phyloP scores from a whole-genome alignment of 2,797 vertebrate genomes.

The Streptopelia turtur region DNA sequence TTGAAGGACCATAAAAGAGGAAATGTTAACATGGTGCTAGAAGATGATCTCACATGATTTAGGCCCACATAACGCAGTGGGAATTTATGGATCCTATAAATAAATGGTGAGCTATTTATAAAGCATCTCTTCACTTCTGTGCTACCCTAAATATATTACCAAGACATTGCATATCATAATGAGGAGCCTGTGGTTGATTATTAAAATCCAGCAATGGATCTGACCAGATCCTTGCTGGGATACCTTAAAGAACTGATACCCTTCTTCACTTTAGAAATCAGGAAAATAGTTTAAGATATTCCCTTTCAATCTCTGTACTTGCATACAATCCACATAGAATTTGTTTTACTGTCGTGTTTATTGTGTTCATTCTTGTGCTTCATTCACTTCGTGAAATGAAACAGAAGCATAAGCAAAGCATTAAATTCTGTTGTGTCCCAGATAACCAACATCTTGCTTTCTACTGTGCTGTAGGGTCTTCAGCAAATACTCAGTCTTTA shows the following conservation, averaged over 20 bases:
- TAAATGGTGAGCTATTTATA: conserved; percentile 31
- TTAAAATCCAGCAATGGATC: not conserved
- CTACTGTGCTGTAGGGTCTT: not conserved
- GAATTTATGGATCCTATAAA: conserved; percentile 34
- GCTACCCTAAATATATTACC: not conserved
- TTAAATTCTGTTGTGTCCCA: not conserved
- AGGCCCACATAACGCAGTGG: not conserved
- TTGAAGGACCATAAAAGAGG: conserved; percentile 26
- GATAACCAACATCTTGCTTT: not conserved
- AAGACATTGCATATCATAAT: not conserved
- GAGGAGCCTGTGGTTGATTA: not conserved
- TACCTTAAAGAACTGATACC: not conserved
- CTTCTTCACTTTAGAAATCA: not conserved
- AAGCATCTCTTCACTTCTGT: not conserved
- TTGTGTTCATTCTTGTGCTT: not conserved
- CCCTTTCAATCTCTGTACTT: not conserved
- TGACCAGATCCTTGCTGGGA: not conserved
- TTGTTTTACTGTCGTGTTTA: not conserved
- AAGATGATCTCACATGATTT: conserved; percentile 22
- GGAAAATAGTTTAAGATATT: not conserved
- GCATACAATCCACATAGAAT: not conserved
- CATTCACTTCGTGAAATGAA: not conserved
- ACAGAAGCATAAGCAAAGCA: not conserved
- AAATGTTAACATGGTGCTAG: conserved; percentile 20
- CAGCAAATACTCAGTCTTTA: not conserved